Conservation (phyloP, 2,888 invertebrate genomes). For the Ormyrus nitidulus region DNA sequence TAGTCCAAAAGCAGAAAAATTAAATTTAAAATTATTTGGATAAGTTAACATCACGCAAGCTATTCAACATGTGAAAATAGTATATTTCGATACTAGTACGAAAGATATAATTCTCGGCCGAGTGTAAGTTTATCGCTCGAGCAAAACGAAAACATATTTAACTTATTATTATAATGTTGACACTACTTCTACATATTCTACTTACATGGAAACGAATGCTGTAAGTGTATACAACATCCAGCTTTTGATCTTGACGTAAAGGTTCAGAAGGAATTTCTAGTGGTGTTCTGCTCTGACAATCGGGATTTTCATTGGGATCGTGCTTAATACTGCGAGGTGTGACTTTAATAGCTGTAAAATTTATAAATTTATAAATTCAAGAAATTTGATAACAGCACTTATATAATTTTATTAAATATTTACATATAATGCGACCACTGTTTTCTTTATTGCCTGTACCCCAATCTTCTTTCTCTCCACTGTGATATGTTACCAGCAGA, state of each 20-base stretch:
- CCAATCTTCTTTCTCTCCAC: constrained; percentile 92
- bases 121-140: no score
- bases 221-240: constrained; percentile 90
- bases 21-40: no score
- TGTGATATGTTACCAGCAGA: constrained; percentile 94
- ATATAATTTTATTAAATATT: constrained; percentile 57
- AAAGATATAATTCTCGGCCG: no score
- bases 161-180: not conserved
- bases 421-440: constrained; percentile 89
- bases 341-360: constrained; percentile 76
- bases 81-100: no score
- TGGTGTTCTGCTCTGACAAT: constrained; percentile 77
- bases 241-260: constrained; percentile 75
- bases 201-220: constrained; percentile 86
- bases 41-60: no score
- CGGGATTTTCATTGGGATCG: constrained; percentile 61
- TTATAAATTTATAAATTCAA: constrained; percentile 5
- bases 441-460: constrained; percentile 85
- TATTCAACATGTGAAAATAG: no score
- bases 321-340: constrained; percentile 78
- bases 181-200: no score
- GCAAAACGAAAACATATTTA: not conserved
- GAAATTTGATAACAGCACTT: constrained; percentile 75
- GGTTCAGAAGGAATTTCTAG: constrained; percentile 83
- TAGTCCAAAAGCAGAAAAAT: no score